Evolutionary conservation across 2,113 vertebrate species (phyloP).

Genomic region (Paedocypris sp.): DNA sequence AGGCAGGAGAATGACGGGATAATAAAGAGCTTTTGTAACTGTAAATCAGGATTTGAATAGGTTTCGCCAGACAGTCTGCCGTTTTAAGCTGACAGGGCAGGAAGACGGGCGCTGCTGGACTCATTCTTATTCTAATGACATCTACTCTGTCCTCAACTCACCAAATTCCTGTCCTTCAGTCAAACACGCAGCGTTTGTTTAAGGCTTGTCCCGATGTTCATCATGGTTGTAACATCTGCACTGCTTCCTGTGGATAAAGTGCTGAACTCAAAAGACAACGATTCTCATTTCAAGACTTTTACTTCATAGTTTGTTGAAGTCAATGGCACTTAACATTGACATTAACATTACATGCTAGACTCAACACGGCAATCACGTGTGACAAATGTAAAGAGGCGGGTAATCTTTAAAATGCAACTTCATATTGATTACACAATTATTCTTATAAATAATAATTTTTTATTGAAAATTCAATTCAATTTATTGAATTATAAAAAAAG

Average conservation of each 20-base stretch:
- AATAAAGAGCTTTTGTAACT: neutral
- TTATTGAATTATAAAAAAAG: too few relatives aligned
- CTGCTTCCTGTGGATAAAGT: slow-evolving; percentile 7
- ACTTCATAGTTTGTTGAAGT: slow-evolving; percentile 17
- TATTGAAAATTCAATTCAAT: too few relatives aligned
- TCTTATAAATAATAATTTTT: too few relatives aligned
- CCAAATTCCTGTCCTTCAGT: slow-evolving; percentile 39
- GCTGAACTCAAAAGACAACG: slow-evolving; percentile 8
- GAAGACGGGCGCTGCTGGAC: slow-evolving; percentile 14
- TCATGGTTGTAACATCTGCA: slow-evolving; percentile 26
- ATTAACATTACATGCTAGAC: slow-evolving; percentile 21
- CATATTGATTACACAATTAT: slow-evolving; percentile 9
- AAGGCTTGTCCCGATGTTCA: slow-evolving; percentile 35
- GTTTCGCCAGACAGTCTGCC: slow-evolving; percentile 1
- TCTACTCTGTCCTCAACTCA: slow-evolving; percentile 19
- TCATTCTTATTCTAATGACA: slow-evolving; percentile 15
- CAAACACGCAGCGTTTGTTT: slow-evolving; percentile 44
- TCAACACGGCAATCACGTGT: slow-evolving; percentile 20
- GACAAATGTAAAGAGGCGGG: slow-evolving; percentile 10
- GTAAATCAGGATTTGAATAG: slow-evolving; percentile 3
- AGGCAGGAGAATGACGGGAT: neutral
- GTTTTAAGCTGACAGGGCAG: slow-evolving; percentile 10
- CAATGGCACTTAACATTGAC: slow-evolving; percentile 21
- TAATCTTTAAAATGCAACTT: slow-evolving; percentile 8
- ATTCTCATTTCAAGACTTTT: slow-evolving; percentile 24